Percentiles rank a stretch among this genome's conserved stretches.
Evolutionary conservation across 2,113 vertebrate species (phyloP).

Genomic region (Hippocampus mohnikei): DNA sequence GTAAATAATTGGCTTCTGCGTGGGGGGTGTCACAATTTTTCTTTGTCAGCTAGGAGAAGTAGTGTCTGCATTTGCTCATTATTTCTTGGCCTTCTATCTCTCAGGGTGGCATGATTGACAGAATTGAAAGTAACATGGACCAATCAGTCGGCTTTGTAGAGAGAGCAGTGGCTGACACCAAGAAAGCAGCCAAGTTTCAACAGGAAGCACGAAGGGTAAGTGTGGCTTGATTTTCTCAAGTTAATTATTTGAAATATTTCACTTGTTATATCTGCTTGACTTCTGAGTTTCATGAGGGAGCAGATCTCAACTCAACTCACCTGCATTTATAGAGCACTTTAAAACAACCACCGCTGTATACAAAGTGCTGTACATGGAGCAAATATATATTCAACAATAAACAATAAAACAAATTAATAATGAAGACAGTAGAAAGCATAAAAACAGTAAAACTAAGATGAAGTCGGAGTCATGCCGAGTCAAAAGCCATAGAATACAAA

Average conservation of each 20-base stretch:
- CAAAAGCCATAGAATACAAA: too few species aligned
- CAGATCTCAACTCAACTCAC: neutral
- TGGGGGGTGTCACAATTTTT: neutral
- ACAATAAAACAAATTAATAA: too few species aligned
- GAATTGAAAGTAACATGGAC: constrained; percentile 97
- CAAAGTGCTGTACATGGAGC: too few species aligned
- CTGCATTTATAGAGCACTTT: too few species aligned
- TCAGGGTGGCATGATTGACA: constrained; percentile 92
- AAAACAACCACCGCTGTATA: too few species aligned
- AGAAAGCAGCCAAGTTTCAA: constrained; percentile 95
- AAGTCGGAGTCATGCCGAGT: too few species aligned
- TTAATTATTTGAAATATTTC: neutral
- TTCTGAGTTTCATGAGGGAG: neutral
- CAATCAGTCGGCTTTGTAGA: constrained; percentile 95
- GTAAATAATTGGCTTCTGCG: too few species aligned
- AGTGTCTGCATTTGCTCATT: constrained; percentile 1
- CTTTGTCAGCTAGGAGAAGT: neutral
- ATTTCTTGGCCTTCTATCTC: constrained; percentile 3
- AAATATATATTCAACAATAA: too few species aligned
- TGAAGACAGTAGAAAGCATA: too few species aligned
- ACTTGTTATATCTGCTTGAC: neutral
- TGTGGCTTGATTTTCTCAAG: constrained; percentile 17
- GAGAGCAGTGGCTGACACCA: constrained; percentile 88
- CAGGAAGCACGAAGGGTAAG: constrained; percentile 94
- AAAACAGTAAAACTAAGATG: too few species aligned